Evolutionary conservation across 2,113 vertebrate species (phyloP).

Genomic region (Sylvietta virens): DNA sequence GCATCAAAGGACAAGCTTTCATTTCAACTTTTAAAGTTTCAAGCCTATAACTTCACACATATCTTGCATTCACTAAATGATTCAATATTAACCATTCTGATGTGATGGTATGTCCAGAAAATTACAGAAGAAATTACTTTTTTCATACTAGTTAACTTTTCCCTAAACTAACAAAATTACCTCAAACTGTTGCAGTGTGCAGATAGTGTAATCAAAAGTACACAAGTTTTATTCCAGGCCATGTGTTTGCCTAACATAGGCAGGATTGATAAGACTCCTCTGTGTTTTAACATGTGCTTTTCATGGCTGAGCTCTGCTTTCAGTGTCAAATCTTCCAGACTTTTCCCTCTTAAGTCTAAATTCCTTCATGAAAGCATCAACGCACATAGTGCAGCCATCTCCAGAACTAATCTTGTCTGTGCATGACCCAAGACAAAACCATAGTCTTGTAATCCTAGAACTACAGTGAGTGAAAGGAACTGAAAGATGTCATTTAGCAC

Average conservation of each 20-base stretch:
- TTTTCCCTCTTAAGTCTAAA: background rate
- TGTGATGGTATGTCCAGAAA: background rate
- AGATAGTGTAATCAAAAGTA: background rate
- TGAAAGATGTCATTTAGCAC: background rate
- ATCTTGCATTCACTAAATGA: background rate
- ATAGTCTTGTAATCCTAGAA: background rate
- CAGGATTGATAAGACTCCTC: background rate
- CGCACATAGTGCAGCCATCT: background rate
- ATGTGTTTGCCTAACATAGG: background rate
- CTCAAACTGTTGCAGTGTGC: background rate
- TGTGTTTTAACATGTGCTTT: background rate
- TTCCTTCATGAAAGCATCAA: background rate
- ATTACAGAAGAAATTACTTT: background rate
- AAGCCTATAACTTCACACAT: background rate
- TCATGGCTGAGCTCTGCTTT: background rate
- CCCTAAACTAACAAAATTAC: background rate
- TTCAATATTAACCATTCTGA: background rate
- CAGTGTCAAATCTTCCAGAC: background rate
- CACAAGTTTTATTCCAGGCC: background rate
- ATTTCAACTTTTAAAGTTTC: background rate
- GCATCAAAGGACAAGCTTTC: background rate
- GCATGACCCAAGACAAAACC: background rate
- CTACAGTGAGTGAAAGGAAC: background rate
- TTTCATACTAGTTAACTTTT: background rate
- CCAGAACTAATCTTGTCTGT: background rate